Percentiles rank a stretch among this genome's conserved stretches.
phyloP scores from a whole-genome alignment of 2,113 vertebrate species.

The Columba livia region DNA sequence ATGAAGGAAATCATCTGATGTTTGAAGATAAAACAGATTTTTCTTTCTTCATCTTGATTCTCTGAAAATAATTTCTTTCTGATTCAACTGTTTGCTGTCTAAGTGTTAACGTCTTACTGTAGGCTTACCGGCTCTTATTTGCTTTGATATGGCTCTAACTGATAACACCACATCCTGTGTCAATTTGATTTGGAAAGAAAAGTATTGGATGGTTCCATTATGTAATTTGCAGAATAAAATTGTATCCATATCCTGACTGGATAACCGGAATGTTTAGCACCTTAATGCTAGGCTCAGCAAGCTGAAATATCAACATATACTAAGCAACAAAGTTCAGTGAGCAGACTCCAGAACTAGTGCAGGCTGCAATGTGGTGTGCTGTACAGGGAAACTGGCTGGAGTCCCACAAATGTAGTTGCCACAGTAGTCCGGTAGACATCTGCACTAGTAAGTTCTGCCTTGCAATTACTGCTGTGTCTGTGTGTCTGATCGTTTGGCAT shows the following conservation, averaged over 20 bases:
- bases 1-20: background rate
- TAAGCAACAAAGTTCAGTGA: background rate
- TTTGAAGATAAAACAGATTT: background rate
- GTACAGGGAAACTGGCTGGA: background rate
- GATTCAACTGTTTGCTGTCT: background rate
- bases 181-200: background rate
- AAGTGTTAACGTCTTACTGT: background rate
- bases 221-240: background rate
- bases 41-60: background rate
- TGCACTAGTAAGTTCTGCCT: background rate
- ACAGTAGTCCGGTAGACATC: no score
- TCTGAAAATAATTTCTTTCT: background rate
- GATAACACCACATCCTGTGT: background rate
- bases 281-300: background rate
- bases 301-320: background rate
- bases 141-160: background rate
- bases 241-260: background rate
- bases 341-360: background rate
- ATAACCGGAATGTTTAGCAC: background rate
- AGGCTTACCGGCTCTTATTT: background rate
- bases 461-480: background rate
- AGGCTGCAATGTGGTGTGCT: rapidly evolving
- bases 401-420: background rate
- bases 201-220: background rate
- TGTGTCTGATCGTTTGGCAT: rapidly evolving